A percentile compares a stretch with the other conserved stretches of the same genome.
These are phyloP conservation scores for Hycleus cichorii DNA, from an alignment of 1,140 invertebrate species.

Conservation along the genomic window DNA sequence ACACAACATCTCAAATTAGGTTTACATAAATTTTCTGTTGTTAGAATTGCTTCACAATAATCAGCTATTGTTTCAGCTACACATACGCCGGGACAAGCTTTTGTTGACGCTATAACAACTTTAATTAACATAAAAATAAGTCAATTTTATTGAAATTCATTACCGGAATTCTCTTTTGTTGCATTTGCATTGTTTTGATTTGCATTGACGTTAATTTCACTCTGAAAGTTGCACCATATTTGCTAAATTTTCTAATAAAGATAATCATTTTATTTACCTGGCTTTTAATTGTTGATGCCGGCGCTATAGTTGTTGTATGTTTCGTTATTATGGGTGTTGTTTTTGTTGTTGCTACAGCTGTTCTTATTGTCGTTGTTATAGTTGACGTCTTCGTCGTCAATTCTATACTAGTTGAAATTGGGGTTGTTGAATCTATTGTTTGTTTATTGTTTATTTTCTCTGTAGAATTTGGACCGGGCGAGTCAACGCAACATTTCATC, in stretches of 20 bases:
- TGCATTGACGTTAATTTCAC: constrained; percentile 15
- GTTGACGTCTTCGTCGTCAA: constrained; percentile 34
- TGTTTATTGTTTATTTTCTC: constrained; percentile 26
- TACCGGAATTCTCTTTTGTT: constrained; percentile 10
- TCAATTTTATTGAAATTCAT: not conserved
- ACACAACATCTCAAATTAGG: constrained; percentile 67
- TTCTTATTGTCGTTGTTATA: constrained; percentile 39
- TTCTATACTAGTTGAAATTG: constrained; percentile 27
- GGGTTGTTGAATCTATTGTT: constrained; percentile 30
- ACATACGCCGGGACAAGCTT: constrained; percentile 71
- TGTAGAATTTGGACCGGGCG: constrained; percentile 44
- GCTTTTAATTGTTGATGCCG: constrained; percentile 34
- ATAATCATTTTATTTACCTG: constrained; percentile 13
- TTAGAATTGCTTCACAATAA: constrained; percentile 78
- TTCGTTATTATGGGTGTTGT: constrained; percentile 32
- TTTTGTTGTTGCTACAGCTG: constrained; percentile 40
- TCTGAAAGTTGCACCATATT: constrained; percentile 16
- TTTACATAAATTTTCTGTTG: constrained; percentile 60
- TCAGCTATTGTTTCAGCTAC: constrained; percentile 70
- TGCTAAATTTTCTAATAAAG: not conserved
- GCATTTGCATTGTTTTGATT: constrained; percentile 14
- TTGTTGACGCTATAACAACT: constrained; percentile 27
- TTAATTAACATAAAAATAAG: not conserved
- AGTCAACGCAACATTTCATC: constrained; percentile 76
- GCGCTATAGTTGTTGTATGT: constrained; percentile 33